Evolutionary conservation across 2,888 invertebrate genomes (phyloP), one percentile per base, ranked within the genome.

Genomic region (Spialia ferax): DNA sequence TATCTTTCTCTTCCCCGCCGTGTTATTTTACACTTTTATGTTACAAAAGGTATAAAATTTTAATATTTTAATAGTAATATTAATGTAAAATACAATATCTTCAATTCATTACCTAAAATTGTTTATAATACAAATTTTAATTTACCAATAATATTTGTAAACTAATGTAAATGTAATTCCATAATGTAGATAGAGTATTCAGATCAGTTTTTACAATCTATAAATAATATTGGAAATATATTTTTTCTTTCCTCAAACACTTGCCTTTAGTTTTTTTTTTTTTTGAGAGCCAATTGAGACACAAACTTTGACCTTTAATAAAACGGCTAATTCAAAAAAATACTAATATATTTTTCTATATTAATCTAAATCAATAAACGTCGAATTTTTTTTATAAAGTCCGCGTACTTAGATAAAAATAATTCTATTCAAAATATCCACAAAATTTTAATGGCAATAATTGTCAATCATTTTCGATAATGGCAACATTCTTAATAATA

Each of bases 121-220:
- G 5, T 15, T 6, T 42, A 42, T 7, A n/a, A 42, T 18, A 54
- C 29, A 26, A 38, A 26, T n/a, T 63, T 38, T 54, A 42, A 63
- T 54, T 23, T 35, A 35, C 54, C 54, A 63, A 18, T 11, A 23
- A 26, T 54, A 54, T 26, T 11, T 54, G 10, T 38, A 38, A 26
- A 54, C 23, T 42, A 38, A 15, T 42, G 6, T 5, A 42, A 15
- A 42, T 42, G 2, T n/a, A 48, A 48, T 48, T 48, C 20, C 20
- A 20, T 5, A 60, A 48, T 29, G n/a, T 50, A 42, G n/a, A 45
- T n/a, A 63, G 57, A 64, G 64, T 64, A 64, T 64, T 64, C 64
- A 64, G 64, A 64, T 64, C 64, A 50, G 15, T 54, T 23, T 55
- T 55, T 45, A 54, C 18, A 63, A n/a, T n/a, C n/a, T n/a, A n/a